Evolutionary conservation across 2,888 invertebrate species (phyloP).

Genomic region (Torymus auratus): DNA sequence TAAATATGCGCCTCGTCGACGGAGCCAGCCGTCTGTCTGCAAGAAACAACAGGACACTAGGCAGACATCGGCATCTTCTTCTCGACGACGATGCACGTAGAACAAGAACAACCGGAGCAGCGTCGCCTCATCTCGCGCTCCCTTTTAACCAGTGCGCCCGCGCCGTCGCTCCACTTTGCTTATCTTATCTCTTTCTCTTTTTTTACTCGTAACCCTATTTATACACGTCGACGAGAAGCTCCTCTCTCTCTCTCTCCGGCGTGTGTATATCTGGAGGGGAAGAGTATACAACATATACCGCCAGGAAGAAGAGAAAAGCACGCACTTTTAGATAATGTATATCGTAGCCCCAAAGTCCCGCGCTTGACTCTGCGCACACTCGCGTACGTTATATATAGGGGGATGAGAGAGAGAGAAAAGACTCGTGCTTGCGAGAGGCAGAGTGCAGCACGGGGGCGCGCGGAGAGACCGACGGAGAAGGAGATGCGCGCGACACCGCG

Average conservation of each 20-base stretch:
- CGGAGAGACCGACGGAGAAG: slow-evolving; percentile 1
- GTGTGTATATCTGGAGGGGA: too few relatives aligned
- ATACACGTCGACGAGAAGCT: too few relatives aligned
- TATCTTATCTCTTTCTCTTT: slow-evolving; percentile 29
- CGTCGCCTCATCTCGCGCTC: slow-evolving; percentile 11
- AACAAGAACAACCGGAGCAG: slow-evolving; percentile 2
- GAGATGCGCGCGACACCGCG: slow-evolving; percentile 69
- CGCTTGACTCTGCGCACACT: not conserved
- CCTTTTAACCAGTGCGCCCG: slow-evolving; percentile 12
- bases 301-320: too few relatives aligned
- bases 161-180: slow-evolving; percentile 11
- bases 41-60: too few relatives aligned
- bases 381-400: not conserved
- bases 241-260: too few relatives aligned
- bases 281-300: too few relatives aligned
- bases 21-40: too few relatives aligned
- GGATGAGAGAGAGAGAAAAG: not conserved
- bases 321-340: too few relatives aligned
- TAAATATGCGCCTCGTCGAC: too few relatives aligned
- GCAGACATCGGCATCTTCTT: too few relatives aligned
- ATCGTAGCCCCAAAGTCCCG: too few relatives aligned
- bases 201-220: slow-evolving; percentile 3
- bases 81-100: too few relatives aligned
- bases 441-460: not conserved
- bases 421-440: not conserved